Evolutionary conservation across 2,113 vertebrate genomes (phyloP).

Genomic region (Ptilorrhoa leucosticta): DNA sequence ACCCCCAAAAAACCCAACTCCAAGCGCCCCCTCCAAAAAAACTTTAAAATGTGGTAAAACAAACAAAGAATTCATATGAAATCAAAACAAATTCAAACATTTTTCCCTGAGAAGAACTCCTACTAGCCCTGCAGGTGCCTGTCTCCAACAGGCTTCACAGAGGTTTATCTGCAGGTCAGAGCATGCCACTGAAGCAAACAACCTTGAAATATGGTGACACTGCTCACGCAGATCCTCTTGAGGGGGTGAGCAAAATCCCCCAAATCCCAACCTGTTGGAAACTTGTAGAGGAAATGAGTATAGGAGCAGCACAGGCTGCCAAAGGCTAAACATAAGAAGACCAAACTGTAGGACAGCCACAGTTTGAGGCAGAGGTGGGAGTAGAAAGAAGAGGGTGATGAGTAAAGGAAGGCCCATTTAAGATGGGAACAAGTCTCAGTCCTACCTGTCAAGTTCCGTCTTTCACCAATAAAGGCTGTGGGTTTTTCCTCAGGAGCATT

Average conservation of each 20-base stretch:
- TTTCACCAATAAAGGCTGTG: not conserved
- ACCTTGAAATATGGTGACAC: not conserved
- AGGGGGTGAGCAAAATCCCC: not conserved
- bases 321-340: not conserved
- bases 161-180: not conserved
- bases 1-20: not conserved
- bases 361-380: not conserved
- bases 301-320: not conserved
- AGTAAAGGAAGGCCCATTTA: not conserved
- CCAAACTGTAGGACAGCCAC: not conserved
- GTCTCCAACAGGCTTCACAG: not conserved
- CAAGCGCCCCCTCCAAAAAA: rapidly evolving
- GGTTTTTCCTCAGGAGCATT: not conserved
- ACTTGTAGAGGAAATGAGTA: not conserved
- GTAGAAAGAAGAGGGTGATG: not conserved
- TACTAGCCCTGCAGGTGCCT: not conserved
- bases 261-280: not conserved
- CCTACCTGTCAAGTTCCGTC: not conserved
- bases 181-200: rapidly evolving
- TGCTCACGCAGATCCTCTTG: not conserved
- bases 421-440: not conserved
- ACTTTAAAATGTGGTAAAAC: not conserved
- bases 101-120: not conserved
- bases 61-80: not conserved
- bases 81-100: not conserved